These are phyloP conservation scores for Barnardius zonarius DNA, from an alignment of 2,113 vertebrate species.

Conservation along the genomic window DNA sequence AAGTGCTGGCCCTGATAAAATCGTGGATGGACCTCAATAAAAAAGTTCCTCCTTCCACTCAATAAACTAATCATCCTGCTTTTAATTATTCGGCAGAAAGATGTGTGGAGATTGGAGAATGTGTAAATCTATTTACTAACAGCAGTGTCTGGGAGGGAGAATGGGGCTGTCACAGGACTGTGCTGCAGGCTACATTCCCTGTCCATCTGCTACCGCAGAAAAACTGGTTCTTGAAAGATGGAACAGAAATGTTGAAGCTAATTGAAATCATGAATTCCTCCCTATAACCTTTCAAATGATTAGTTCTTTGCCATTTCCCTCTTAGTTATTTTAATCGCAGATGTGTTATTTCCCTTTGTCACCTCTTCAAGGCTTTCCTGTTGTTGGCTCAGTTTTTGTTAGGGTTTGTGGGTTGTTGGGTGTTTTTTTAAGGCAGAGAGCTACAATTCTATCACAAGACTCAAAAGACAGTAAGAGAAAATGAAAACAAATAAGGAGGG, in stretches of 20 bases:
- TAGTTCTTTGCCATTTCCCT: slow-evolving; percentile 35
- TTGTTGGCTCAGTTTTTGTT: neutral
- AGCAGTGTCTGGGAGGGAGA: slow-evolving; percentile 84
- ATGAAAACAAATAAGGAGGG: slow-evolving; percentile 53
- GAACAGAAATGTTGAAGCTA: slow-evolving; percentile 37
- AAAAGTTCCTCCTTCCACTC: slow-evolving; percentile 97
- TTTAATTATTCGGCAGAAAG: slow-evolving; percentile 98
- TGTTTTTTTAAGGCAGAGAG: neutral
- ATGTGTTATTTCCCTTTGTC: slow-evolving; percentile 43
- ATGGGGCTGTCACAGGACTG: slow-evolving; percentile 78
- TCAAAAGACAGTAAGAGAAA: slow-evolving; percentile 44
- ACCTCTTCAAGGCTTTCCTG: slow-evolving; percentile 6
- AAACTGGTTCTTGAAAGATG: slow-evolving; percentile 63
- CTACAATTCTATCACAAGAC: slow-evolving; percentile 21
- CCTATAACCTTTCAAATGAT: slow-evolving; percentile 37
- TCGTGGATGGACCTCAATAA: slow-evolving; percentile 95
- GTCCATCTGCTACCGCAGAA: slow-evolving; percentile 80
- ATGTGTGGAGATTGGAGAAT: slow-evolving; percentile 93
- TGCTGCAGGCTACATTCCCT: slow-evolving; percentile 78
- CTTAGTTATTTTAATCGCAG: slow-evolving; percentile 26
- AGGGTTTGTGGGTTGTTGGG: neutral
- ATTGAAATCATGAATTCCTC: slow-evolving; percentile 54
- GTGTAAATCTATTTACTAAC: slow-evolving; percentile 98
- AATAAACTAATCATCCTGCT: slow-evolving; percentile 99
- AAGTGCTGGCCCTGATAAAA: slow-evolving; percentile 95